Conservation (phyloP, 1,140 invertebrate genomes). For the Drosophila bocqueti region DNA sequence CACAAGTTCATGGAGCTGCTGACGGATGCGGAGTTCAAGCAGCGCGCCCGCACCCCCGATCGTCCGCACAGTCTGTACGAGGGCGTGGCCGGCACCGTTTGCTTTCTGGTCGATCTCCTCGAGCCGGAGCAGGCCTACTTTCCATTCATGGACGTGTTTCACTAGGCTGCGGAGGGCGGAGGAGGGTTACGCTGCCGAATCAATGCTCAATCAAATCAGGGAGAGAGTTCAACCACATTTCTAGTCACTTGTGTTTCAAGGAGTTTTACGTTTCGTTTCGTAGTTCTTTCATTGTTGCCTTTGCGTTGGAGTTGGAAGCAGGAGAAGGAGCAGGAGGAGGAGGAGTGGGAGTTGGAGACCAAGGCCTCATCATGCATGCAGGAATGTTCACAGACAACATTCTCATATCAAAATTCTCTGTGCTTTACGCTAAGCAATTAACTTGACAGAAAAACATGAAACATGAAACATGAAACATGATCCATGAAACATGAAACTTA, state of each 20-base stretch:
- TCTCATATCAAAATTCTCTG: constrained; percentile 81
- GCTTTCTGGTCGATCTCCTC: constrained; percentile 92
- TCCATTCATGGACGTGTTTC: constrained; percentile 93
- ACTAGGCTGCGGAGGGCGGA: constrained; percentile 37
- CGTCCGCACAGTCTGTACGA: constrained; percentile 93
- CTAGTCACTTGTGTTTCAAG: constrained; percentile 52
- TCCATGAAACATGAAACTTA: constrained; percentile 28
- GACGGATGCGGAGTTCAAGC: constrained; percentile 88
- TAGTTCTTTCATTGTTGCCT: constrained; percentile 40
- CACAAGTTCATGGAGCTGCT: constrained; percentile 92
- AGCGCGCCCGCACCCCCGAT: constrained; percentile 91
- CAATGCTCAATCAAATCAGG: constrained; percentile 49
- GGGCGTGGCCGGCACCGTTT: constrained; percentile 93
- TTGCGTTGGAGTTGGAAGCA: constrained; percentile 32
- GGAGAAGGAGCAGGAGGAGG: background rate
- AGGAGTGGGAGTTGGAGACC: background rate
- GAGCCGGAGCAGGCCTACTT: constrained; percentile 91
- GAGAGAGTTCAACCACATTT: constrained; percentile 51
- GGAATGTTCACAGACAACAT: constrained; percentile 59
- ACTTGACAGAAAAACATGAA: constrained; percentile 42
- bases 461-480: constrained; percentile 9
- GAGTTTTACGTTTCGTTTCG: constrained; percentile 24
- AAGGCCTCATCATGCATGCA: constrained; percentile 34
- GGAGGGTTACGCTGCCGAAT: too few relatives aligned
- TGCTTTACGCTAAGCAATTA: constrained; percentile 82